Conservation (phyloP, 2,797 vertebrate species). For the Falco berigora region DNA sequence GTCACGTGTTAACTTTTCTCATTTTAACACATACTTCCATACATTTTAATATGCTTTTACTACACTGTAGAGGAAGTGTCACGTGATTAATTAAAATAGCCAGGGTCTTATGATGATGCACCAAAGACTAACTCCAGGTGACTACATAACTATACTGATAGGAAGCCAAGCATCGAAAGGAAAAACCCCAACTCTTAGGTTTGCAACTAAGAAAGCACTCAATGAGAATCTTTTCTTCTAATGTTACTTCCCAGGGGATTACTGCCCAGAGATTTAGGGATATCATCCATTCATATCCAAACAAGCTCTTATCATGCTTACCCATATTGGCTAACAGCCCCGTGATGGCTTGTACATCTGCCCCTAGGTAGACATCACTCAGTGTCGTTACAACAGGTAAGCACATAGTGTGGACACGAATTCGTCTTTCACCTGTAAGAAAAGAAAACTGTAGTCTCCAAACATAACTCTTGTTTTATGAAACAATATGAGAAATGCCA, state of each 20-base stretch:
- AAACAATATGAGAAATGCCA: background rate
- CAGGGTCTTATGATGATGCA: background rate
- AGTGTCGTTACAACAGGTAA: slow-evolving; percentile 90
- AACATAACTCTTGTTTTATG: background rate
- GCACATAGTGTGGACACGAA: slow-evolving; percentile 95
- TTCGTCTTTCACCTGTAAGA: slow-evolving; percentile 86
- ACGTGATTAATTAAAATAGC: background rate
- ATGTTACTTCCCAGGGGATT: background rate
- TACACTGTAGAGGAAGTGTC: background rate
- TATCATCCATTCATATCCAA: background rate
- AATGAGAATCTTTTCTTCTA: background rate
- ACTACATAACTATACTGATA: background rate
- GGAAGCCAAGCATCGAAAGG: background rate
- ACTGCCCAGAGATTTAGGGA: background rate
- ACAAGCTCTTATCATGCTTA: slow-evolving; percentile 54
- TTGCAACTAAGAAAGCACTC: background rate
- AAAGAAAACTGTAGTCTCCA: background rate
- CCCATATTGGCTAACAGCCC: slow-evolving; percentile 95
- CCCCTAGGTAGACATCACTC: slow-evolving; percentile 90
- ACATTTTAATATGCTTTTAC: background rate
- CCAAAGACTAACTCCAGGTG: background rate
- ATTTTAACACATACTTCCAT: background rate
- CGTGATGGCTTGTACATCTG: slow-evolving; percentile 91
- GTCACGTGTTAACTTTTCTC: background rate
- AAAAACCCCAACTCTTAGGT: background rate